These are phyloP conservation scores for Simalia tracyae DNA, from an alignment of 2,797 vertebrate genomes.

Conservation along the genomic window DNA sequence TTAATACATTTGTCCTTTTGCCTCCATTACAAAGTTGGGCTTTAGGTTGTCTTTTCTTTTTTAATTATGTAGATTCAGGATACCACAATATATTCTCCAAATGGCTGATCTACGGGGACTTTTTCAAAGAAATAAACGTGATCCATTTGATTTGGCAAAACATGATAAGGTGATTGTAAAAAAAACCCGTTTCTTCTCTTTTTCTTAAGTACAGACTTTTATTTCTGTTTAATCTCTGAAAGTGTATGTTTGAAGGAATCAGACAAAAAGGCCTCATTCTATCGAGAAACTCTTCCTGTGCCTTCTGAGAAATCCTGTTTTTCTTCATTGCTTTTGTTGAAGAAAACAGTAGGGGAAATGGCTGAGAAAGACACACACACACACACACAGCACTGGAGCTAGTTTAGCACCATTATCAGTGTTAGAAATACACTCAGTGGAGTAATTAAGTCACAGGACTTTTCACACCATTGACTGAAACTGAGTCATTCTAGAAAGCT, in stretches of 20 bases:
- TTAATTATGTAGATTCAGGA: background rate
- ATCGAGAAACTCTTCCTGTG: constrained; percentile 31
- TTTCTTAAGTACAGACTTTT: background rate
- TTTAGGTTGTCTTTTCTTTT: background rate
- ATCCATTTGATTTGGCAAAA: background rate
- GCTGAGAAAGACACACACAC: constrained; percentile 19
- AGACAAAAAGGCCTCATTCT: constrained; percentile 54
- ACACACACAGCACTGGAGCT: background rate
- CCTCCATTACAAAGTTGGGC: background rate
- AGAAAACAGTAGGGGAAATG: constrained; percentile 37
- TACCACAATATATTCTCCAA: background rate
- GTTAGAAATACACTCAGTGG: constrained; percentile 21
- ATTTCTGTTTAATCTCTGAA: constrained; percentile 36
- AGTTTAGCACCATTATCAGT: constrained; percentile 22
- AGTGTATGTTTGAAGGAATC: background rate
- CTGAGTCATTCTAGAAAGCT: background rate
- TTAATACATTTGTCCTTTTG: background rate
- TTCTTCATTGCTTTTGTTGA: constrained; percentile 53
- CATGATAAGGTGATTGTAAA: background rate
- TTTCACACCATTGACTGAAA: background rate
- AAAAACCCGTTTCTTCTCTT: fast-evolving
- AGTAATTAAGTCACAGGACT: constrained; percentile 39
- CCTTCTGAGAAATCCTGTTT: constrained; percentile 29
- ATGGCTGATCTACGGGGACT: background rate
- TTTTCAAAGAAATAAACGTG: fast-evolving